These are phyloP conservation scores for Quadriops clusia DNA, from an alignment of 2,888 invertebrate species.

Conservation along the genomic window DNA sequence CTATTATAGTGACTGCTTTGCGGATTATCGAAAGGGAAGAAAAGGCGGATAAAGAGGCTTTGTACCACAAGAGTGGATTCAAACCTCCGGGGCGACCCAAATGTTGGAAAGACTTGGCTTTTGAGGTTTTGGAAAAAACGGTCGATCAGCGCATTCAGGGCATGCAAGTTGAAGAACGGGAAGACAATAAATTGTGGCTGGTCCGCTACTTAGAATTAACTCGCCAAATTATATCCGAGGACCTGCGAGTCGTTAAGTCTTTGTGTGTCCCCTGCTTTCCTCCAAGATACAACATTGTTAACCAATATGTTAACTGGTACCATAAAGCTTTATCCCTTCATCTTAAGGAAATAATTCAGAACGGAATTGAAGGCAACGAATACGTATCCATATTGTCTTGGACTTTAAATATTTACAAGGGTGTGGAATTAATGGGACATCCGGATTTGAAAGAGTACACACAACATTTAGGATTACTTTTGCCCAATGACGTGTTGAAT, in stretches of 20 bases:
- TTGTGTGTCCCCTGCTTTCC: slow-evolving; percentile 91
- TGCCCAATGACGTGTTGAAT: slow-evolving; percentile 62
- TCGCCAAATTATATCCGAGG: slow-evolving; percentile 78
- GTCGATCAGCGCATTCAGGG: slow-evolving; percentile 84
- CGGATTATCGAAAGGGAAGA: slow-evolving; percentile 96
- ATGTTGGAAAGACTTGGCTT: slow-evolving; percentile 75
- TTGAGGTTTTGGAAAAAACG: slow-evolving; percentile 67
- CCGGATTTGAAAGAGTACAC: slow-evolving; percentile 51
- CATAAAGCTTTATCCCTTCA: slow-evolving; percentile 60
- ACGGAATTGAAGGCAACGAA: slow-evolving; percentile 89
- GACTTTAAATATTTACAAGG: slow-evolving; percentile 84
- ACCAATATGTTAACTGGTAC: slow-evolving; percentile 87
- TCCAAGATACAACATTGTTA: slow-evolving; percentile 84
- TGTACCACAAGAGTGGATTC: slow-evolving; percentile 74
- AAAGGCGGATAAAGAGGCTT: slow-evolving; percentile 79
- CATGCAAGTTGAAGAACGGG: slow-evolving; percentile 84
- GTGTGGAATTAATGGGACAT: slow-evolving; percentile 78
- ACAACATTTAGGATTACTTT: slow-evolving; percentile 59
- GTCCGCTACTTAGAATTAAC: slow-evolving; percentile 83
- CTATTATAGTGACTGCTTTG: slow-evolving; percentile 88
- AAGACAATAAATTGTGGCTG: slow-evolving; percentile 89
- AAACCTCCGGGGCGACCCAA: slow-evolving; percentile 92
- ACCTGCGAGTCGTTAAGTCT: slow-evolving; percentile 81
- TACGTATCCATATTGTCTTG: slow-evolving; percentile 89
- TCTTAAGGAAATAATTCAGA: slow-evolving; percentile 79